phyloP scores from a whole-genome alignment of 2,888 invertebrate genomes.

The Drosophila percnosoma region DNA sequence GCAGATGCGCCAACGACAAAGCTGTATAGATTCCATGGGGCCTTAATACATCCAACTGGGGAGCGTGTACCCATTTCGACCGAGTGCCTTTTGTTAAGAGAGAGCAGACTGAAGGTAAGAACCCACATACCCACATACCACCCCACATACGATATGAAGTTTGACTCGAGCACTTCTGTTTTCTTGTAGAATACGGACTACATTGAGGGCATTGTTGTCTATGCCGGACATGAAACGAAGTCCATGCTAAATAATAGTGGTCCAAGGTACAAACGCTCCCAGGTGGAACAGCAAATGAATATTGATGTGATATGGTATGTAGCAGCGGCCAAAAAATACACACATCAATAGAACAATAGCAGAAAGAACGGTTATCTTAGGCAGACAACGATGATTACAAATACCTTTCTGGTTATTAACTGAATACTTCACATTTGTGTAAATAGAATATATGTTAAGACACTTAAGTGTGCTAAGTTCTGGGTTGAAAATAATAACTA shows the following conservation, averaged over 20 bases:
- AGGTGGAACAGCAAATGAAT: slow-evolving; percentile 97
- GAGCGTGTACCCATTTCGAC: slow-evolving; percentile 92
- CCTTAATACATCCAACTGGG: slow-evolving; percentile 92
- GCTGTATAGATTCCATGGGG: slow-evolving; percentile 97
- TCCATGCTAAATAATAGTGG: slow-evolving; percentile 99
- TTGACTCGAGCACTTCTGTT: not conserved
- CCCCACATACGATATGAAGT: not conserved
- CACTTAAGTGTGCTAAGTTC: not conserved
- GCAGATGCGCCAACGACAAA: slow-evolving; percentile 98
- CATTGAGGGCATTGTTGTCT: slow-evolving; percentile 98
- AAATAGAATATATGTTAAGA: not conserved
- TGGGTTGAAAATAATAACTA: not conserved
- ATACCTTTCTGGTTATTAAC: not conserved
- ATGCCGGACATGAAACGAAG: slow-evolving; percentile 98
- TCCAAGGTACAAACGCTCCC: slow-evolving; percentile 96
- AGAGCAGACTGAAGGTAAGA: slow-evolving; percentile 91
- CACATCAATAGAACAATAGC: not conserved
- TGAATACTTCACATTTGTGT: not conserved
- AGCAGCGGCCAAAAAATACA: not conserved
- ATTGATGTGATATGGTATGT: slow-evolving; percentile 95
- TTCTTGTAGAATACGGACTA: slow-evolving; percentile 92
- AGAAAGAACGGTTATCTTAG: not conserved
- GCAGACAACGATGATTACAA: not conserved
- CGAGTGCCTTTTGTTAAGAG: slow-evolving; percentile 95
- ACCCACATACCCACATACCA: not conserved